Evolutionary conservation across 2,113 vertebrate species (phyloP), one percentile per base, ranked within the genome.

Genomic region (Perognathus longimembris): DNA sequence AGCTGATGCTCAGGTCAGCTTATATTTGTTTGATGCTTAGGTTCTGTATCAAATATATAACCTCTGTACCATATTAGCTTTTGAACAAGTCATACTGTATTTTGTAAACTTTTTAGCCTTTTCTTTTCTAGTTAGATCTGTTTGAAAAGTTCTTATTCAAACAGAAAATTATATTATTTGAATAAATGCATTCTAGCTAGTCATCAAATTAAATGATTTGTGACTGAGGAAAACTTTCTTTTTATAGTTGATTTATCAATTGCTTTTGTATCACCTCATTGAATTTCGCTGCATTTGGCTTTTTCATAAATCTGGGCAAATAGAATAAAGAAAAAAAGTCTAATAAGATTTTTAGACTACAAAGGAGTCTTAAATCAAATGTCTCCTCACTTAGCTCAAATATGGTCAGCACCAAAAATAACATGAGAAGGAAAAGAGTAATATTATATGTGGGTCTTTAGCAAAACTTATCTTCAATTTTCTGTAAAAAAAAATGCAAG

Each of bases 301-400:
- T 78, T 93, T 87, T 86, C 57, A 89, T 71, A 57, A 84, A 92
- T 91, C 89, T 88, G 50, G 5, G 40, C 4, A 88, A 94, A 88
- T 76, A 24, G 6, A 67, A n/a, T 94, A 67, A 91, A 91, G 73
- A 76, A 42, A 86, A 74, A 79, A 86, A 50, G 64, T 79, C 15
- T 71, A 88, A 15, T 71, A 79, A 42, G n/a, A 61, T 90, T 79
- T 67, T 10, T 67, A 66, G 89, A 89, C 40, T 93, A 76, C 24
- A 77, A 86, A 77, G 36, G 17, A 71, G 21, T 54, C 28, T n/a
- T n/a, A 61, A 66, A 85, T 90, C 54, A 69, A 91, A 21, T 8
- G 7, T 83, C 28, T 87, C n/a, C 66, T 21, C 26, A 89, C 70
- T 74, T 90, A 88, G 45, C 30, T 75, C 21, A 92, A 70, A 73